A percentile compares a stretch with the other conserved stretches of the same genome.
Conservation (phyloP, 2,888 invertebrate genomes). For the Eupithecia inturbata region DNA sequence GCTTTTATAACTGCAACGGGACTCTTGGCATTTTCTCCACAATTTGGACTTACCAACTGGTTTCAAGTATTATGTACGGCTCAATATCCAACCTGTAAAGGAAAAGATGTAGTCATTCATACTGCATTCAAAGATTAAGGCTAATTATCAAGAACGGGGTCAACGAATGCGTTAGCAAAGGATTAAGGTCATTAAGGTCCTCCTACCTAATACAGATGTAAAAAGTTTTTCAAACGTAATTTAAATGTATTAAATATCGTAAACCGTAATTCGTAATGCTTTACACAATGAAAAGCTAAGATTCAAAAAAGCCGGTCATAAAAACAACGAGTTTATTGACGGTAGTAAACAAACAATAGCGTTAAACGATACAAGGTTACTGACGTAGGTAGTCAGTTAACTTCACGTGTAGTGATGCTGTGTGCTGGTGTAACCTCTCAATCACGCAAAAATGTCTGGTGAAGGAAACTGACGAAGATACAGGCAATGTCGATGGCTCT, state of each 20-base stretch:
- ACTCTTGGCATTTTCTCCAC: slow-evolving; percentile 21
- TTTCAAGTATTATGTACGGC: slow-evolving; percentile 2
- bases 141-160: slow-evolving; percentile 49
- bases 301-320: slow-evolving; percentile 34
- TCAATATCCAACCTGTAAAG: slow-evolving; percentile 21
- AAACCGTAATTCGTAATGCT: background rate
- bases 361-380: slow-evolving; percentile 51
- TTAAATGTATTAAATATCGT: background rate
- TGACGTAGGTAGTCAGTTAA: slow-evolving; percentile 52
- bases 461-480: slow-evolving; percentile 66
- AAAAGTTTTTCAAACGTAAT: background rate
- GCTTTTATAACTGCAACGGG: slow-evolving; percentile 47
- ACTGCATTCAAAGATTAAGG: slow-evolving; percentile 44
- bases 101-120: slow-evolving; percentile 12
- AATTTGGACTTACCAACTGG: slow-evolving; percentile 17
- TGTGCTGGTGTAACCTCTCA: slow-evolving; percentile 30
- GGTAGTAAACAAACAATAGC: slow-evolving; percentile 47
- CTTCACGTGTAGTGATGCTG: slow-evolving; percentile 20
- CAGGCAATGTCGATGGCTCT: slow-evolving; percentile 68
- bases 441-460: slow-evolving; percentile 52
- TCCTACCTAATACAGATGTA: background rate
- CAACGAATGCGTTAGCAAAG: slow-evolving; percentile 47
- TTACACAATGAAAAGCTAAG: background rate
- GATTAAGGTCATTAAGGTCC: slow-evolving; percentile 47
- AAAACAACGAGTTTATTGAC: slow-evolving; percentile 29